Evolutionary conservation across 2,113 vertebrate species (phyloP).

Genomic region (Erpornis zantholeuca): DNA sequence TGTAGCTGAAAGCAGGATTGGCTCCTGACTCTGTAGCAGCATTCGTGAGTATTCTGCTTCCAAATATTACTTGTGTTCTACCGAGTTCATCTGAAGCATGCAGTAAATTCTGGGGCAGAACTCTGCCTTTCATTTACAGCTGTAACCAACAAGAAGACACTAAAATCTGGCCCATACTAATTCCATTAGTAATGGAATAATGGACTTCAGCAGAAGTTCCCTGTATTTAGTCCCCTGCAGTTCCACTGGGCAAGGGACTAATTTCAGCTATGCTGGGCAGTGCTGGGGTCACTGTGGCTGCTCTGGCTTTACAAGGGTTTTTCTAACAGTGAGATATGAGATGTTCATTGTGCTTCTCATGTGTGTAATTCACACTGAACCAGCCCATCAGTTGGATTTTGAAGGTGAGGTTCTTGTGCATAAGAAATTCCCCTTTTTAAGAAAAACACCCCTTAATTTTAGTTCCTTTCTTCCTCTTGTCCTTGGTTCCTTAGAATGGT

Average conservation of each 20-base stretch:
- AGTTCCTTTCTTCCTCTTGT: not conserved
- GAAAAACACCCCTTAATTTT: not conserved
- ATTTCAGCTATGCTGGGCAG: not conserved
- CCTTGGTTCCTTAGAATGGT: not conserved
- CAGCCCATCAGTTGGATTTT: not conserved
- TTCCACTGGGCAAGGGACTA: not conserved
- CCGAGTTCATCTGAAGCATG: not conserved
- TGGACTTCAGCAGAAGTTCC: not conserved
- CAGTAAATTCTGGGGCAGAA: not conserved
- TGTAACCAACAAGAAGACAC: not conserved
- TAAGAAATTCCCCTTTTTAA: not conserved
- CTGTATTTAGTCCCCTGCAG: not conserved
- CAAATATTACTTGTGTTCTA: not conserved
- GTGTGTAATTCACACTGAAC: not conserved
- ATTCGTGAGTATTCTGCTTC: not conserved
- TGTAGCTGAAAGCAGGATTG: not conserved
- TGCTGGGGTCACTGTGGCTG: not conserved
- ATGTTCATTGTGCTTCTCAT: not conserved
- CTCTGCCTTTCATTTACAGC: not conserved
- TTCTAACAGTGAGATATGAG: not conserved
- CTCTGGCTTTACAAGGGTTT: not conserved
- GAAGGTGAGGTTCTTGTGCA: not conserved
- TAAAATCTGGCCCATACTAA: not conserved
- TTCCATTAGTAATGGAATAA: not conserved
- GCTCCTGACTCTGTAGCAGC: not conserved